Evolutionary conservation across 2,888 invertebrate species (phyloP).

Genomic region (Torymus aiolomorphi): DNA sequence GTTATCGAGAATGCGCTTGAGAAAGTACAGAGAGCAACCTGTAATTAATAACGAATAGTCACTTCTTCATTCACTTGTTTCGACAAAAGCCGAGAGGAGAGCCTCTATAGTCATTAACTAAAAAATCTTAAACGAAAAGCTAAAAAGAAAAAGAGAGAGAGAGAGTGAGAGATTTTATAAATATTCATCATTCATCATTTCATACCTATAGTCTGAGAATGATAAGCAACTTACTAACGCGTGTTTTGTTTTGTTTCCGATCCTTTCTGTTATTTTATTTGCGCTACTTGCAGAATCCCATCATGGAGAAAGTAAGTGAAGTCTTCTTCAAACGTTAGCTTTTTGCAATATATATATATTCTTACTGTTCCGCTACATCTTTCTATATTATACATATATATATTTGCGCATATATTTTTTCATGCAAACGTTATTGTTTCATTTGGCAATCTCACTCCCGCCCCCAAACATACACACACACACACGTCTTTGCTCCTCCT

Average conservation of each 20-base stretch:
- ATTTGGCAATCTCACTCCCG: constrained; percentile 11
- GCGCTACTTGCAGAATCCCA: constrained; percentile 86
- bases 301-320: constrained; percentile 97
- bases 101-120: constrained; percentile 18
- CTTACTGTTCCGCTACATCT: constrained; percentile 43
- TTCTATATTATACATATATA: constrained; percentile 8
- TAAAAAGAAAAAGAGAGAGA: background rate
- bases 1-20: constrained; percentile 41
- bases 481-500: background rate
- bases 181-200: constrained; percentile 53
- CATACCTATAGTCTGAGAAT: constrained; percentile 45
- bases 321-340: constrained; percentile 57
- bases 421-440: constrained; percentile 40
- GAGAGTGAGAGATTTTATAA: constrained; percentile 35
- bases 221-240: constrained; percentile 71
- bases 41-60: constrained; percentile 13
- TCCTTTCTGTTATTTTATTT: constrained; percentile 76
- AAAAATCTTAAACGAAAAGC: constrained; percentile 19
- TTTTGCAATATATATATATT: constrained; percentile 38
- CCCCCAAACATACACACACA: background rate
- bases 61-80: constrained; percentile 47
- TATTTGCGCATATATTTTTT: constrained; percentile 7
- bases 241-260: constrained; percentile 76
- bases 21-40: constrained; percentile 4
- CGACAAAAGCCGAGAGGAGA: constrained; percentile 51